Evolutionary conservation across 2,797 vertebrate genomes (phyloP), one percentile per base, ranked within the genome.

Genomic region (Antennarius maculatus): DNA sequence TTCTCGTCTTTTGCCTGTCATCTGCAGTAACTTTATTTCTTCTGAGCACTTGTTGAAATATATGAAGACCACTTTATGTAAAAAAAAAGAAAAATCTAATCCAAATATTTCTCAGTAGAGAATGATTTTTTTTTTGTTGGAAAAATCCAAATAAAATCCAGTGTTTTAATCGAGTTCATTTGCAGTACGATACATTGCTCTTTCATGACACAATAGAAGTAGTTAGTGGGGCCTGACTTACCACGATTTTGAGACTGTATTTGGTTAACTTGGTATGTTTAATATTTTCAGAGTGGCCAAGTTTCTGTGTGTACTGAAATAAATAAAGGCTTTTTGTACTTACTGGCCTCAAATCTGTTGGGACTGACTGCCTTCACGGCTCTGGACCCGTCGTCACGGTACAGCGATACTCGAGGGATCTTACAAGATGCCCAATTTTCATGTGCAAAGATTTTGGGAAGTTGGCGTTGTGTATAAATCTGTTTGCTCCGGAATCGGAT

Each of bases 301-400:
- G 31, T 34, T 8, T 34, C 4, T 60, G 39, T 51, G 45, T 69
- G 54, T 16, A 16, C 29, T 66, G 27, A 76, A 56, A 9, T 31
- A 76, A 89, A 85, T 67, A 76, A 88, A 90, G 43, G 48, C 16
- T 55, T 78, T 83, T 87, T 85, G 47, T 71, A 76, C 45, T 65
- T 68, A 78, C 6, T 51, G 49, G 34, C 27, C 55, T 76, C 45
- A 68, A 18, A 56, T 42, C 17, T 66, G 6, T 51, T 23, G 3
- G 3, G 15, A 27, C 65, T 14, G 13, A 31, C 6, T 41, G 6
- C 8, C 7, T 51, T 58, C n/a, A 59, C 23, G 23, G 23, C 23
- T 23, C 1, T 23, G 23, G 23, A 23, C 1, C 23, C 23, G 23
- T 23, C 23, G 23, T 23, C 23, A 23, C 23, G 23, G 23, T 23